These are phyloP conservation scores for Pemphigus obesinymphae DNA, from an alignment of 1,140 invertebrate genomes.

Conservation along the genomic window DNA sequence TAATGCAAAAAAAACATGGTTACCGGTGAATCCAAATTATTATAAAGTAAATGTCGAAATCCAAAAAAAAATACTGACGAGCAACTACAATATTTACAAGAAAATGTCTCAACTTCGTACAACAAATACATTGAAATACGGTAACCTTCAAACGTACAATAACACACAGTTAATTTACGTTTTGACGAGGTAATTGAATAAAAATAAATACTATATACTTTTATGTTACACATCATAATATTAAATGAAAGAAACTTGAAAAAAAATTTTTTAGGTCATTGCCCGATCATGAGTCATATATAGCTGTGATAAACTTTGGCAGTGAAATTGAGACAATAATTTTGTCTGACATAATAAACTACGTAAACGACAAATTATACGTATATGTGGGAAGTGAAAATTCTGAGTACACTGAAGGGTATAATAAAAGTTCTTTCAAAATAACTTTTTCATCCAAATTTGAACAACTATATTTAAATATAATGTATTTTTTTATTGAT, in stretches of 20 bases:
- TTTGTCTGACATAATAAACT: neutral
- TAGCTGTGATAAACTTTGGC: neutral
- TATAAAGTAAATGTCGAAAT: constrained; percentile 53
- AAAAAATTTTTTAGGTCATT: neutral
- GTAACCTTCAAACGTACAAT: constrained; percentile 17
- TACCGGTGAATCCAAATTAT: constrained; percentile 61
- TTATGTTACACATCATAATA: too few relatives aligned
- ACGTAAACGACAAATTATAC: neutral
- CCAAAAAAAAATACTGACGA: neutral
- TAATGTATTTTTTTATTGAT: neutral
- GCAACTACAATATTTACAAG: constrained; percentile 37
- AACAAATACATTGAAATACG: constrained; percentile 35
- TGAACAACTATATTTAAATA: neutral
- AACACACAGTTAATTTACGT: constrained; percentile 8
- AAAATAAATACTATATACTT: neutral
- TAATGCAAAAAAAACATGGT: constrained; percentile 56
- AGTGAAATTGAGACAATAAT: neutral
- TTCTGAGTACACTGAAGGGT: neutral
- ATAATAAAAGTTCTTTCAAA: neutral
- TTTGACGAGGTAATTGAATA: constrained; percentile 4
- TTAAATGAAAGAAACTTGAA: too few relatives aligned
- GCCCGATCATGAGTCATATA: neutral
- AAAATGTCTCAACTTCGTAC: constrained; percentile 20
- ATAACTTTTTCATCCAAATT: neutral
- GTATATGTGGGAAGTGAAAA: neutral